Percentiles rank a stretch among this genome's conserved stretches.
phyloP scores from a whole-genome alignment of 1,140 invertebrate species.

The Mizuhopecten yessoensis region DNA sequence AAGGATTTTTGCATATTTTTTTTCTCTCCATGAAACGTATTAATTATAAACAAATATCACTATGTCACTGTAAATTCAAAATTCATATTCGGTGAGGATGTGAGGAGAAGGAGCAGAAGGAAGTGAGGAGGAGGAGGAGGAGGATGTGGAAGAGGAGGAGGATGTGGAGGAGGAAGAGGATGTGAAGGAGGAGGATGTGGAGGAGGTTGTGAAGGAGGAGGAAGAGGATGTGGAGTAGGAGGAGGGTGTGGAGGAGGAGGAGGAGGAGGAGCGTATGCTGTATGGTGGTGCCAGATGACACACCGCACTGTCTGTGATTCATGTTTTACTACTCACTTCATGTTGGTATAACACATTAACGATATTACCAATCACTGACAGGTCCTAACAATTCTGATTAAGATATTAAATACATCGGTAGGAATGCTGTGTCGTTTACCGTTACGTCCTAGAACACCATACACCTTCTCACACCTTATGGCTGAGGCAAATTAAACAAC shows the following conservation, averaged over 20 bases:
- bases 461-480: constrained; percentile 24
- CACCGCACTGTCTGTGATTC: background rate
- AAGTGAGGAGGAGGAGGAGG: too few species aligned
- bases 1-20: too few species aligned
- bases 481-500: background rate
- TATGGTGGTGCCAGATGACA: background rate
- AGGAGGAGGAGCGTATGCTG: background rate
- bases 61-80: too few species aligned
- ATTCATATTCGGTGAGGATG: too few species aligned
- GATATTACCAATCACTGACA: background rate
- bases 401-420: background rate
- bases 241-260: background rate
- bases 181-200: background rate
- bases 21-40: too few species aligned
- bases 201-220: background rate
- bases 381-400: background rate
- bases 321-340: too few species aligned
- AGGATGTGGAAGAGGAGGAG: background rate
- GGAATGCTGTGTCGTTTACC: background rate
- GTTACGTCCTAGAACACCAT: background rate
- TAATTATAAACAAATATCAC: too few species aligned
- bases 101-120: too few species aligned
- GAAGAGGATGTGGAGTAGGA: background rate
- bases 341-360: background rate
- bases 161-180: background rate